A percentile compares a stretch with the other conserved stretches of the same genome.
Evolutionary conservation across 2,888 invertebrate species (phyloP).

Genomic region (Watsonalla cultraria): DNA sequence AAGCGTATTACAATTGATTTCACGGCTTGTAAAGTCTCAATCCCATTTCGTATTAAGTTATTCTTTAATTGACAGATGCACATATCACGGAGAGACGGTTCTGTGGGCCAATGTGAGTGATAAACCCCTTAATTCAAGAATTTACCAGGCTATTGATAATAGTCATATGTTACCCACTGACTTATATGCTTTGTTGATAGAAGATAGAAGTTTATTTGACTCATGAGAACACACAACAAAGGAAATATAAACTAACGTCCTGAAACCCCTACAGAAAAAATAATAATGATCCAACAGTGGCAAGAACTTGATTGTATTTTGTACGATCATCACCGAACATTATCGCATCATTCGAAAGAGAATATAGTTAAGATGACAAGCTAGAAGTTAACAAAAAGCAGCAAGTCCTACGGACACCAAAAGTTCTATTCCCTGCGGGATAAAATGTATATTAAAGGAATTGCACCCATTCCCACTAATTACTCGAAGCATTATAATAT

Average conservation of each 20-base stretch:
- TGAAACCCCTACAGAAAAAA: background rate
- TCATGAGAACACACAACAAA: too few relatives aligned
- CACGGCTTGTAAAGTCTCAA: too few relatives aligned
- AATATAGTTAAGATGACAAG: slow-evolving; percentile 20
- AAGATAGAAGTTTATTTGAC: too few relatives aligned
- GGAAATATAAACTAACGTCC: too few relatives aligned
- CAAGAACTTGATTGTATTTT: slow-evolving; percentile 10
- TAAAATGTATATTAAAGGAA: slow-evolving; percentile 49
- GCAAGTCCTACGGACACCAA: slow-evolving; percentile 4
- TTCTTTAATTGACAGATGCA: too few relatives aligned
- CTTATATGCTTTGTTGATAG: too few relatives aligned
- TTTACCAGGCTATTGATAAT: too few relatives aligned
- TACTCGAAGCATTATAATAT: slow-evolving; percentile 31
- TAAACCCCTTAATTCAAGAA: too few relatives aligned
- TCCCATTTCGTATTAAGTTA: too few relatives aligned
- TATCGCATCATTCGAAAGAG: slow-evolving; percentile 16
- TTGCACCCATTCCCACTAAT: slow-evolving; percentile 31
- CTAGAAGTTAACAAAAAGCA: slow-evolving; percentile 29
- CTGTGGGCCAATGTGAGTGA: too few relatives aligned
- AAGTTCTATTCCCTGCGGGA: slow-evolving; percentile 5
- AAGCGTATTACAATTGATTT: background rate
- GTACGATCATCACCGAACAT: slow-evolving; percentile 12
- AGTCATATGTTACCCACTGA: too few relatives aligned
- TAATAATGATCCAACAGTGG: slow-evolving; percentile 4
- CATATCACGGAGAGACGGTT: too few relatives aligned